These are phyloP conservation scores for Danaus plexippus DNA, from an alignment of 1,140 invertebrate genomes.

Conservation along the genomic window DNA sequence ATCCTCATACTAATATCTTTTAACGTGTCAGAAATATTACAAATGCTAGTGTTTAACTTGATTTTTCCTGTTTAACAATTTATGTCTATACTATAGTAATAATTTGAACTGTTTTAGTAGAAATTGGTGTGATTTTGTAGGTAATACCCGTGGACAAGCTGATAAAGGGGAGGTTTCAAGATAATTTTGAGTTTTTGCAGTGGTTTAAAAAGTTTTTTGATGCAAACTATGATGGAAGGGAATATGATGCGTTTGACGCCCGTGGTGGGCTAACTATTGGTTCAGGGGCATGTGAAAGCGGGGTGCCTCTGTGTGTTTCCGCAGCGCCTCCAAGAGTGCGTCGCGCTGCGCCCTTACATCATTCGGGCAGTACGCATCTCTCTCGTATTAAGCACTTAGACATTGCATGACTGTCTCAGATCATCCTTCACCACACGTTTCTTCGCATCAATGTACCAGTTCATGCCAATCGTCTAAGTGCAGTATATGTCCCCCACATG, in stretches of 20 bases:
- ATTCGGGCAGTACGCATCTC: slow-evolving; percentile 63
- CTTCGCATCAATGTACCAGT: slow-evolving; percentile 5
- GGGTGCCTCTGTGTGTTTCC: slow-evolving; percentile 53
- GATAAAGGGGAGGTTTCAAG: slow-evolving; percentile 98
- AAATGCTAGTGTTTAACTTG: no score
- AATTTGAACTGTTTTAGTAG: slow-evolving; percentile 5
- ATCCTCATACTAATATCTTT: no score
- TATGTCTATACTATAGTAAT: background rate
- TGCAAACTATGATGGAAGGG: slow-evolving; percentile 97
- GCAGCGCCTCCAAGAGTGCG: slow-evolving; percentile 33
- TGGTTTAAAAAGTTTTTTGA: slow-evolving; percentile 99
- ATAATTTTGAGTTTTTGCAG: slow-evolving; percentile 99
- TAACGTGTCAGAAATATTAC: no score
- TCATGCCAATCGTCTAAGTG: slow-evolving; percentile 7
- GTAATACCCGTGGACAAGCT: slow-evolving; percentile 97
- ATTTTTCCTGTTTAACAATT: no score
- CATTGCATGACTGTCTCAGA: slow-evolving; percentile 2
- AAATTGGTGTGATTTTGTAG: slow-evolving; percentile 70
- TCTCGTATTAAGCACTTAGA: slow-evolving; percentile 25
- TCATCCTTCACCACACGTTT: slow-evolving; percentile 3
- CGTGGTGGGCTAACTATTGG: slow-evolving; percentile 72
- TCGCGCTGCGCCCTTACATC: slow-evolving; percentile 39
- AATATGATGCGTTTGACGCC: slow-evolving; percentile 93
- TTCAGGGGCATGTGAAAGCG: slow-evolving; percentile 56
- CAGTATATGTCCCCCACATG: slow-evolving; percentile 8